These are phyloP conservation scores for Spilarctia lutea DNA, from an alignment of 2,888 invertebrate genomes.

Conservation along the genomic window DNA sequence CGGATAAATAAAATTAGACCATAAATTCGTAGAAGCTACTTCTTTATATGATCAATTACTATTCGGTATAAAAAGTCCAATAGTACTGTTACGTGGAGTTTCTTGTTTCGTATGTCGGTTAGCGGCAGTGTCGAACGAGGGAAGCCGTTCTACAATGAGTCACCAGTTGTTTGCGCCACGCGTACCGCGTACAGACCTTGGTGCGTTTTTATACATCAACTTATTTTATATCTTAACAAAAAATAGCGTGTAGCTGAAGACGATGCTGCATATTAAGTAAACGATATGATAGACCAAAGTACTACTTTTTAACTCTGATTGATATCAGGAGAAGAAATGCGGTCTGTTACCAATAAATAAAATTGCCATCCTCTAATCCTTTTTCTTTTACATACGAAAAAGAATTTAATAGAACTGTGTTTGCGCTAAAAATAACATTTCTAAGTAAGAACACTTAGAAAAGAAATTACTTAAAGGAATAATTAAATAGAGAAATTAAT, in stretches of 20 bases:
- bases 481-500: conserved; percentile 20
- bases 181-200: conserved; percentile 48
- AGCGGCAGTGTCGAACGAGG: conserved; percentile 57
- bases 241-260: background rate
- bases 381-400: background rate
- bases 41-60: conserved; percentile 37
- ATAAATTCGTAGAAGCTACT: conserved; percentile 12
- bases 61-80: conserved; percentile 42
- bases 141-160: conserved; percentile 72
- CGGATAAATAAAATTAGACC: conserved; percentile 1
- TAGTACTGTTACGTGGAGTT: conserved; percentile 51
- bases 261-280: background rate
- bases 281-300: background rate
- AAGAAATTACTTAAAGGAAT: conserved; percentile 1
- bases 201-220: conserved; percentile 13
- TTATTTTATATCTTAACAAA: background rate
- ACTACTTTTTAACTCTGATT: background rate
- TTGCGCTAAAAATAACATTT: background rate
- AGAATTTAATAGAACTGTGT: background rate
- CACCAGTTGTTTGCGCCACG: conserved; percentile 59
- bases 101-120: conserved; percentile 52
- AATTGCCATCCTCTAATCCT: background rate
- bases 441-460: background rate
- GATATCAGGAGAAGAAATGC: background rate
- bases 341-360: background rate